Evolutionary conservation across 1,140 invertebrate species (phyloP).

Genomic region (Argopecten irradians): DNA sequence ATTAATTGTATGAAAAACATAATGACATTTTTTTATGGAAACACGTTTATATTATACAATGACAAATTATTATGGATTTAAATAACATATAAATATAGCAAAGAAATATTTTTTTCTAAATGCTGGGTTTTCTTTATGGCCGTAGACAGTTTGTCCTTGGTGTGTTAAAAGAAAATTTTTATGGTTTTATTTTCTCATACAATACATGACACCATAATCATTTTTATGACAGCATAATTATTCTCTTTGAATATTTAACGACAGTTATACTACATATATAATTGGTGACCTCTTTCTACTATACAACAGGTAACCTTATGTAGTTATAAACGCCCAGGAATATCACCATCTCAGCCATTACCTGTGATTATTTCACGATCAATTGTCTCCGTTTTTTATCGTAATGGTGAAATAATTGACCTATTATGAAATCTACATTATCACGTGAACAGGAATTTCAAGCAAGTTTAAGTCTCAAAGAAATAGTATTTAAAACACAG

Average conservation of each 20-base stretch:
- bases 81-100: no score
- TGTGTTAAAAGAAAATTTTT: neutral
- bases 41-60: no score
- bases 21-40: no score
- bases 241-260: neutral
- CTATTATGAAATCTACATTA: neutral
- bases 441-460: neutral
- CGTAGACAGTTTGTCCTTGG: neutral
- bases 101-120: no score
- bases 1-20: no score
- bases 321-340: neutral
- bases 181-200: neutral
- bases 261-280: neutral
- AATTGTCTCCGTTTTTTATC: neutral
- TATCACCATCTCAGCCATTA: neutral
- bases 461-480: neutral
- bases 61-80: no score
- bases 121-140: neutral
- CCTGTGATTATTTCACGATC: neutral
- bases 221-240: neutral
- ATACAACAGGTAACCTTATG: neutral
- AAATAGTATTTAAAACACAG: neutral
- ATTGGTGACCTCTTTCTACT: neutral
- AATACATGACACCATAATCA: neutral
- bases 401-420: neutral